Conservation (phyloP, 2,888 invertebrate genomes). For the Galerucella pusilla region DNA sequence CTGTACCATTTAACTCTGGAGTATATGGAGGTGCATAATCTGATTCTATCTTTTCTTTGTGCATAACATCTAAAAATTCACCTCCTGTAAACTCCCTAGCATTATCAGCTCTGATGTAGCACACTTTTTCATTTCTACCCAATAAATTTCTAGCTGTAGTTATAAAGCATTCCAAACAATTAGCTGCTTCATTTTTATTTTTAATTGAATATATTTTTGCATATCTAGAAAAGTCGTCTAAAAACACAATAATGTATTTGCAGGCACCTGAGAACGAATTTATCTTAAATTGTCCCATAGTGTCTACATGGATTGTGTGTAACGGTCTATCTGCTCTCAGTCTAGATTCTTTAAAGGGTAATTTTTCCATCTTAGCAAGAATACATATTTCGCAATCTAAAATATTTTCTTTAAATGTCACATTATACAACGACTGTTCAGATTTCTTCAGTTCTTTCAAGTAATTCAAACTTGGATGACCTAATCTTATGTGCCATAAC, state of each 20-base stretch:
- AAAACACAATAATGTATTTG: constrained; percentile 43
- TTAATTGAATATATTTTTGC: constrained; percentile 32
- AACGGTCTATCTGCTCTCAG: constrained; percentile 40
- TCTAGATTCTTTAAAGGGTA: constrained; percentile 40
- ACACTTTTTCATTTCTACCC: constrained; percentile 42
- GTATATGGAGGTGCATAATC: constrained; percentile 38
- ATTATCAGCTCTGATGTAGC: too few relatives aligned
- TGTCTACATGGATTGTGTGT: constrained; percentile 47
- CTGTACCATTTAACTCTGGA: constrained; percentile 18
- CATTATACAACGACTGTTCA: constrained; percentile 39
- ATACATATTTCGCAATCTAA: constrained; percentile 43
- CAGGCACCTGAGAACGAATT: constrained; percentile 41
- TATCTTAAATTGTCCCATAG: constrained; percentile 44
- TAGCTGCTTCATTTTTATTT: constrained; percentile 44
- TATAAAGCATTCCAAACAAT: constrained; percentile 46
- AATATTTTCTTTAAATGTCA: constrained; percentile 45
- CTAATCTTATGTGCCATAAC: constrained; percentile 47
- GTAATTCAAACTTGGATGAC: constrained; percentile 45
- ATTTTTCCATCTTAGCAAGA: constrained; percentile 47
- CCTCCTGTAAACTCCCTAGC: too few relatives aligned
- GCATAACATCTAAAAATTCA: too few relatives aligned
- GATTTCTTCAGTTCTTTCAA: constrained; percentile 46
- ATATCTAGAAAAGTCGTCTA: constrained; percentile 49
- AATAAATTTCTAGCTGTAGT: constrained; percentile 46
- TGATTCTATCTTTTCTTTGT: constrained; percentile 24